phyloP scores from a whole-genome alignment of 2,888 invertebrate genomes.

The Agriopis leucophaearia region DNA sequence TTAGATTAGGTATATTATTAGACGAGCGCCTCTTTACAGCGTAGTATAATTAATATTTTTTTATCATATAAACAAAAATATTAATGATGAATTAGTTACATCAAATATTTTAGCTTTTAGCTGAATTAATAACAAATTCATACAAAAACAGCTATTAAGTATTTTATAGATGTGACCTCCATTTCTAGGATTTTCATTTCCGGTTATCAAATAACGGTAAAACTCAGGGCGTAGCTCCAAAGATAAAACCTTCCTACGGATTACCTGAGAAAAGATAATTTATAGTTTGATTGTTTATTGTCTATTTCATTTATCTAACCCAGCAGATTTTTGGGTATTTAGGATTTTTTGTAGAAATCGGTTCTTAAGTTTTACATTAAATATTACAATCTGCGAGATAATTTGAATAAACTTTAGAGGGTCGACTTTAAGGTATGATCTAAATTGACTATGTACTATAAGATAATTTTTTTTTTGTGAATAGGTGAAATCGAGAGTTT shows the following conservation, averaged over 20 bases:
- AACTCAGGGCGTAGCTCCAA: constrained; percentile 13
- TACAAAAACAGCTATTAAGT: constrained; percentile 13
- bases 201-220: constrained; percentile 38
- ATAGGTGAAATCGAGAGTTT: too few species aligned
- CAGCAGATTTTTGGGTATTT: too few species aligned
- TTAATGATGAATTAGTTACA: not conserved
- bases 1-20: too few species aligned
- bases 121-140: constrained; percentile 4
- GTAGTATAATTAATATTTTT: too few species aligned
- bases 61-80: not conserved
- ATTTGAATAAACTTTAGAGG: too few species aligned
- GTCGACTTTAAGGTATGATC: too few species aligned
- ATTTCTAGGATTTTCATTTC: constrained; percentile 21
- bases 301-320: not conserved
- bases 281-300: not conserved
- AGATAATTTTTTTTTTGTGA: too few species aligned
- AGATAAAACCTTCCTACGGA: not conserved
- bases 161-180: constrained; percentile 25
- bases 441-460: too few species aligned
- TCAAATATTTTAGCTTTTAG: not conserved
- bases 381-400: too few species aligned
- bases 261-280: not conserved
- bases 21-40: too few species aligned
- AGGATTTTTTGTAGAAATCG: not conserved
- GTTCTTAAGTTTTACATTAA: too few species aligned